Evolutionary conservation across 1,140 invertebrate species (phyloP), one percentile per base, ranked within the genome.

Genomic region (Calycopis cecrops): DNA sequence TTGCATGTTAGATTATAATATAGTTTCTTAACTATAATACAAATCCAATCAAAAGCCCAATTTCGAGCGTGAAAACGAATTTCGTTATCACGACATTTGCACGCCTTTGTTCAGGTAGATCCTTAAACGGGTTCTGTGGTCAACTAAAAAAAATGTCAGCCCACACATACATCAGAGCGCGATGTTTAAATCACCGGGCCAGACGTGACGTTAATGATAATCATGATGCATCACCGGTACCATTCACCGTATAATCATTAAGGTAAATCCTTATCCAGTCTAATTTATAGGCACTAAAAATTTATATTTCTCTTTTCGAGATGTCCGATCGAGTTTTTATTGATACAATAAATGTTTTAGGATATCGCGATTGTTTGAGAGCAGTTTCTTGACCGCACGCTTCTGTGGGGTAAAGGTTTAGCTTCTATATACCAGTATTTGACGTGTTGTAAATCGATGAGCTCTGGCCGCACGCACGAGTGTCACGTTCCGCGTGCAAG

Each of bases 191-290:
- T 53, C 38, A 53, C 37, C 48, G 48, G 21, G 33, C 40, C 37
- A 33, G 17, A 40, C 35, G 10, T 53, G 51, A 53, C 51, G 14
- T 53, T 53, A 53, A 53, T 53, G 51, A 53, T 53, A 40, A 53
- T 53, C 18, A 42, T 37, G 51, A 42, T 53, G 38, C 40, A 53
- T 53, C 40, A 40, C 51, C 37, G 51, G 33, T 53, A 33, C 51
- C 40, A 37, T 37, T 53, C 28, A 53, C 37, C 51, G 51, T 38
- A 53, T 42, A 53, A 53, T 44, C 51, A 53, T 53, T 53, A 44
- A 53, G 37, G 38, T 53, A 53, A 53, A 53, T 37, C 40, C 40
- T 37, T 21, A 28, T 40, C 38, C 50, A 12, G 37, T 38, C 35
- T 52, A 52, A 38, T 52, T 52, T 52, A 52, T 52, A 7, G 50